A percentile compares a stretch with the other conserved stretches of the same genome.
These are phyloP conservation scores for Lophius piscatorius DNA, from an alignment of 2,113 vertebrate species.

Conservation along the genomic window DNA sequence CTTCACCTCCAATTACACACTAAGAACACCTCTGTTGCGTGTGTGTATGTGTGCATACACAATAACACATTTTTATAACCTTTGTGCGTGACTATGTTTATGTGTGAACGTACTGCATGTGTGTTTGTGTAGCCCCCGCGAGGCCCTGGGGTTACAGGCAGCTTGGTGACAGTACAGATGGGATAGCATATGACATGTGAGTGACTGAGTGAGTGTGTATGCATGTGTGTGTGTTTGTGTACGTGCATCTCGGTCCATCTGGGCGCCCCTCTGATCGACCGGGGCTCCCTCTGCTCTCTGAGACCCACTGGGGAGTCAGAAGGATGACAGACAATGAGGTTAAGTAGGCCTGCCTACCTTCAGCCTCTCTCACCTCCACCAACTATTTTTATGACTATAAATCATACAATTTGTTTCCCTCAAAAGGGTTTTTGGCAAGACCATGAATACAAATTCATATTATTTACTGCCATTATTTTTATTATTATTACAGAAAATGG, in stretches of 20 bases:
- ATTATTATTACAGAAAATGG: too few species aligned
- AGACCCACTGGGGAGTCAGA: slow-evolving; percentile 60
- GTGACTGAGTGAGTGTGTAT: slow-evolving; percentile 62
- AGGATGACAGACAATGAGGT: slow-evolving; percentile 16
- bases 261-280: slow-evolving; percentile 81
- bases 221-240: slow-evolving; percentile 35
- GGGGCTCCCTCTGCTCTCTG: slow-evolving; percentile 78
- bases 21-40: slow-evolving; percentile 46
- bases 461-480: too few species aligned
- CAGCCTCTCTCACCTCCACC: slow-evolving; percentile 36
- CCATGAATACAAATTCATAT: too few species aligned
- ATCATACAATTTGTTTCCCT: background rate
- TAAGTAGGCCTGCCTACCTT: slow-evolving; percentile 30
- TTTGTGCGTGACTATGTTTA: slow-evolving; percentile 41
- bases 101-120: slow-evolving; percentile 29
- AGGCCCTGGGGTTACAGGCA: slow-evolving; percentile 78
- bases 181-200: slow-evolving; percentile 87
- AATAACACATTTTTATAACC: slow-evolving; percentile 35
- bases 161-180: slow-evolving; percentile 83
- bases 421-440: background rate
- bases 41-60: slow-evolving; percentile 19
- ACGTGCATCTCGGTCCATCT: slow-evolving; percentile 78
- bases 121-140: slow-evolving; percentile 47
- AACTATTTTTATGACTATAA: background rate
- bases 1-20: slow-evolving; percentile 54